Evolutionary conservation across 2,797 vertebrate species (phyloP).

Genomic region (Cynopterus sphinx): DNA sequence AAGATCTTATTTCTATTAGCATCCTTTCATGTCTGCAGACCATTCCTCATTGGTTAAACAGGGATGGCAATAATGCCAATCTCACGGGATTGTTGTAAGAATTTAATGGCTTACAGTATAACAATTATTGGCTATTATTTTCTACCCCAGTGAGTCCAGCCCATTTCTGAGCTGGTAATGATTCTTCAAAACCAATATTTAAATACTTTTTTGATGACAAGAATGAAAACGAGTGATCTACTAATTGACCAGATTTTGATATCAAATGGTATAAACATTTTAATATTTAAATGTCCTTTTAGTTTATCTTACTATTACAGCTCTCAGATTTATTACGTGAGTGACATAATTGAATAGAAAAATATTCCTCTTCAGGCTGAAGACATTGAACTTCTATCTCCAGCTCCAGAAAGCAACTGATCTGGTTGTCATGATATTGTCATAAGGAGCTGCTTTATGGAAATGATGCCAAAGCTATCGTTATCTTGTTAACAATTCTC

Average conservation of each 20-base stretch:
- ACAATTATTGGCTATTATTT: background rate
- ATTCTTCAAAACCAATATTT: slow-evolving; percentile 38
- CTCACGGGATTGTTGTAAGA: background rate
- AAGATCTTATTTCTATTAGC: background rate
- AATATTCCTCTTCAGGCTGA: background rate
- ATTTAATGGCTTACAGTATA: background rate
- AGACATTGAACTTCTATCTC: background rate
- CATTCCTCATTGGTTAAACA: background rate
- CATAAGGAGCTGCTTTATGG: background rate
- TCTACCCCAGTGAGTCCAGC: background rate
- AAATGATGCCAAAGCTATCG: background rate
- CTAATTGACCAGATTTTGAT: slow-evolving; percentile 8
- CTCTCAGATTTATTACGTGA: slow-evolving; percentile 18
- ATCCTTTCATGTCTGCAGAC: background rate
- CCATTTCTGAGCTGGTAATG: background rate
- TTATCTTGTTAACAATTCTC: background rate
- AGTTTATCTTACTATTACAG: background rate
- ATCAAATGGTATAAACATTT: background rate
- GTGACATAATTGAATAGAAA: slow-evolving; percentile 13
- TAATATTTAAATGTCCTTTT: background rate
- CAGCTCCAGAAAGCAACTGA: background rate
- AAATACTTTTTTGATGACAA: background rate
- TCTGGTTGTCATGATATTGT: background rate
- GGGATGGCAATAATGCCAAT: background rate
- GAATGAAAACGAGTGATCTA: background rate